phyloP scores from a whole-genome alignment of 2,797 vertebrate genomes.

The Decapterus maruadsi region DNA sequence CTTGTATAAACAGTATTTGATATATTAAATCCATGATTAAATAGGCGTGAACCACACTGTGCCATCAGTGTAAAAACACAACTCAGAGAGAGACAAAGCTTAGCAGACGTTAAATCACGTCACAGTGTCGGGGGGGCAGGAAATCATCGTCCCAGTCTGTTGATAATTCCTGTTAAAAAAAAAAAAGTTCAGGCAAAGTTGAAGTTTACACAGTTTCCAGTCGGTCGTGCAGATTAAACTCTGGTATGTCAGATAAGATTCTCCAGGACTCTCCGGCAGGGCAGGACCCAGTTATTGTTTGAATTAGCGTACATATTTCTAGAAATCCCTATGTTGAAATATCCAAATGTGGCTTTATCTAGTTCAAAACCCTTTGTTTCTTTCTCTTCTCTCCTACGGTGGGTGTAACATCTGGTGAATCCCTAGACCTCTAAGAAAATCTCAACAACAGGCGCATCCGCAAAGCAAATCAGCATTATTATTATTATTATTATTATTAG shows the following conservation, averaged over 20 bases:
- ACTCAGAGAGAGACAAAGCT: neutral
- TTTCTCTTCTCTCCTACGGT: neutral
- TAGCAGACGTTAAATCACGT: neutral
- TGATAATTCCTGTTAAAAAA: constrained; percentile 13
- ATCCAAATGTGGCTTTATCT: too few species aligned
- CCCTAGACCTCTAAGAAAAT: neutral
- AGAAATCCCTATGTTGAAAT: neutral
- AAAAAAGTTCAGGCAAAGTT: constrained; percentile 45
- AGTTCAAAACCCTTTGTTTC: too few species aligned
- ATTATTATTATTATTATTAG: constrained; percentile 3
- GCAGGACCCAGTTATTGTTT: too few species aligned
- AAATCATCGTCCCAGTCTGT: neutral
- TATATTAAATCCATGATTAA: neutral
- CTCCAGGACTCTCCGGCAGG: neutral
- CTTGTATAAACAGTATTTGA: neutral
- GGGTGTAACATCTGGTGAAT: neutral
- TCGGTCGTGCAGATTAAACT: constrained; percentile 26
- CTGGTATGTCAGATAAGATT: constrained; percentile 24
- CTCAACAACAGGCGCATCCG: too few species aligned
- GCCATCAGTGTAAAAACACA: neutral
- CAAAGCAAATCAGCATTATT: neutral
- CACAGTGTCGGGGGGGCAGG: neutral
- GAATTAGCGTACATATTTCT: too few species aligned
- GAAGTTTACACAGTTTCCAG: constrained; percentile 31
- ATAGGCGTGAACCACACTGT: neutral